Conservation (phyloP, 2,888 invertebrate species). For the Prenolepis imparis region DNA sequence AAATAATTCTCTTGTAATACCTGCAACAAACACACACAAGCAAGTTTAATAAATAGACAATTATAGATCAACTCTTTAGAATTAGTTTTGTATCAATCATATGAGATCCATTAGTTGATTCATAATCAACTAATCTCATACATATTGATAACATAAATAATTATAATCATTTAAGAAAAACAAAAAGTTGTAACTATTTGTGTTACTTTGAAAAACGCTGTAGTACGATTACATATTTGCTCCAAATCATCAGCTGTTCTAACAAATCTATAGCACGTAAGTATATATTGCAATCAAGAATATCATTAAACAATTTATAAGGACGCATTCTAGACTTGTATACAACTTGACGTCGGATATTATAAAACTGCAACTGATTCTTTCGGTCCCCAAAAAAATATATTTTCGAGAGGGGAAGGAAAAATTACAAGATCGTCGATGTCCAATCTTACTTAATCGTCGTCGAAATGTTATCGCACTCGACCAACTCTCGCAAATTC, state of each 20-base stretch:
- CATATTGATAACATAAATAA: background rate
- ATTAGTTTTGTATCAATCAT: background rate
- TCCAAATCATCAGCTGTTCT: background rate
- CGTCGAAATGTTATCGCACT: slow-evolving; percentile 45
- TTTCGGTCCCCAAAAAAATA: background rate
- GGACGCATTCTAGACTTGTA: background rate
- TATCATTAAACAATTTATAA: background rate
- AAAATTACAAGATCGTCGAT: slow-evolving; percentile 21
- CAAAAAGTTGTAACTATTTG: background rate
- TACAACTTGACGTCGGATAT: background rate
- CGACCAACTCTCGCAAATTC: slow-evolving; percentile 21
- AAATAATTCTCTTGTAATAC: slow-evolving; percentile 6
- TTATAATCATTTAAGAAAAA: background rate
- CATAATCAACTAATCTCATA: background rate
- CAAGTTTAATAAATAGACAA: background rate
- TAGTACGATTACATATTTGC: slow-evolving; percentile 4
- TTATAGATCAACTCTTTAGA: background rate
- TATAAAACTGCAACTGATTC: background rate
- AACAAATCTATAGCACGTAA: background rate
- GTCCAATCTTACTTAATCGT: slow-evolving; percentile 32
- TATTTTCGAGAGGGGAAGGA: background rate
- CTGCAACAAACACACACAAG: slow-evolving; percentile 1
- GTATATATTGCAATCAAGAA: background rate
- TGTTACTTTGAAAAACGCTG: background rate
- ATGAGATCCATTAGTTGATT: background rate